A percentile compares a stretch with the other conserved stretches of the same genome.
These are phyloP conservation scores for Schizaphis graminum DNA, from an alignment of 2,888 invertebrate species.

Conservation along the genomic window DNA sequence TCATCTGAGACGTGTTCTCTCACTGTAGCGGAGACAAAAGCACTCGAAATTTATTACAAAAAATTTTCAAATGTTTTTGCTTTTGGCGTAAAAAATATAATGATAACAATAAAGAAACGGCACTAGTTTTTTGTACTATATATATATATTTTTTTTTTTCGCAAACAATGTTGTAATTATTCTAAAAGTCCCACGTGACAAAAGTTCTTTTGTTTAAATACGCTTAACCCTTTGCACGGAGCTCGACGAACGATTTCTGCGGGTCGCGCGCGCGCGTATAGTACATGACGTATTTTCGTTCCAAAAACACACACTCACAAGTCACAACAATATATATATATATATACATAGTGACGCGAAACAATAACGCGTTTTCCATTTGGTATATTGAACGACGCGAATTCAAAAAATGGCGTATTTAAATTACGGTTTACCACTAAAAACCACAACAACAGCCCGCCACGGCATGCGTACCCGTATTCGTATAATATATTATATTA, in stretches of 20 bases:
- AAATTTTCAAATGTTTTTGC: constrained; percentile 4
- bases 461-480: not conserved
- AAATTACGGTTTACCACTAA: not conserved
- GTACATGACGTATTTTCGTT: not conserved
- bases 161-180: constrained; percentile 34
- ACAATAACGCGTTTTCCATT: constrained; percentile 18
- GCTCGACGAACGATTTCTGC: not conserved
- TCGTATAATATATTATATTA: not conserved
- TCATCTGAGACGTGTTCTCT: not conserved
- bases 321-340: not conserved
- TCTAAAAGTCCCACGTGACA: constrained; percentile 33
- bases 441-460: not conserved
- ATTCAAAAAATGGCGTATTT: not conserved
- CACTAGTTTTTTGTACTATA: not conserved
- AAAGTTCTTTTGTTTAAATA: constrained; percentile 30
- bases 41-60: constrained; percentile 26
- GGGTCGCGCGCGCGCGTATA: not conserved
- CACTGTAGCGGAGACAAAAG: not conserved
- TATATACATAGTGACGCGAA: not conserved
- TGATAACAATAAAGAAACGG: not conserved
- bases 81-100: not conserved
- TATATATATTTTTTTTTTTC: not conserved
- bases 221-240: not conserved
- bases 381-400: not conserved
- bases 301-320: not conserved